Evolutionary conservation across 2,888 invertebrate species (phyloP), one percentile per base, ranked within the genome.

Genomic region (Lottia scabra): DNA sequence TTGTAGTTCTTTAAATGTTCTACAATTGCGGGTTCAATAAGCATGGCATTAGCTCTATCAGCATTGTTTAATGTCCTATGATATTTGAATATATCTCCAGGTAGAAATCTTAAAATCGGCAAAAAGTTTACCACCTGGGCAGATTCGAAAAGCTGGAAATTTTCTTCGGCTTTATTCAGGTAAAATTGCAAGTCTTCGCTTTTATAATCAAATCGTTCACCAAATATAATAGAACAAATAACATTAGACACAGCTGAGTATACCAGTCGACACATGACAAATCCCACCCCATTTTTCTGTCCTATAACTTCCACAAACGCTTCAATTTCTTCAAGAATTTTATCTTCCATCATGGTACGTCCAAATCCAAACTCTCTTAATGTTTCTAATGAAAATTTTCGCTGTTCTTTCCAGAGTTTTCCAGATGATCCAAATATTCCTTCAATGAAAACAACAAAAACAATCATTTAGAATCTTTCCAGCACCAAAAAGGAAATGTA

Each of bases 1-100:
- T 64, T 26, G 16, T 64, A 64, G 16, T 64, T 27, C 13, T 27
- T n/a, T 26, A 64, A 8, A n/a, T 64, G 64, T 19, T 64, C 30
- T 27, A 23, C 23, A 23, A 64, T 64, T 44, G 71, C 45, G n/a
- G 72, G 68, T 13, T 73, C 63, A 8, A 45, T 70, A 27, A 74
- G 45, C 30, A 70, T 70, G 1, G 66, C 62, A 1, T 67, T 62
- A 44, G 77, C n/a, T 0, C 66, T 63, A 8, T 45, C 12, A 1
- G 65, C n/a, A 43, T 75, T 76, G 13, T 72, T 67, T 8, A 67
- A n/a, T n/a, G 75, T 48, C 12, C 64, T 46, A 67, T 79, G 74
- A 13, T 77, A 67, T 1, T 68, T 70, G 63, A 81, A 78, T 23
- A 77, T 65, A 65, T 80, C 81, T 12, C 80, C 79, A 12, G 81